Conservation (phyloP, 2,888 invertebrate species). For the Ferdinandea cuprea region DNA sequence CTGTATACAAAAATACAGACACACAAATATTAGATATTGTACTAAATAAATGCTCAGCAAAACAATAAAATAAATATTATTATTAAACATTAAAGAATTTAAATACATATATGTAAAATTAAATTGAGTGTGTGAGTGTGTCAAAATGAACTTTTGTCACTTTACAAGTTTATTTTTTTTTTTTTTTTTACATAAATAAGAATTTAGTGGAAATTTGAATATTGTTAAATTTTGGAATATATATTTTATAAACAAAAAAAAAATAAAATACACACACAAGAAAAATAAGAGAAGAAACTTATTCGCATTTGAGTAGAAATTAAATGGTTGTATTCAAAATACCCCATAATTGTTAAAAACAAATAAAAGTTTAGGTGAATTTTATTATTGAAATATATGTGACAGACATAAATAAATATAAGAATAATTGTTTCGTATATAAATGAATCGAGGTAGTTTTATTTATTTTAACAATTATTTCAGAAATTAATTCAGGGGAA, state of each 20-base stretch:
- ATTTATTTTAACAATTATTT: constrained; percentile 29
- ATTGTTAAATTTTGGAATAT: constrained; percentile 70
- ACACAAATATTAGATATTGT: constrained; percentile 14
- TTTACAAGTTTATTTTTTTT: constrained; percentile 45
- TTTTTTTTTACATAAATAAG: constrained; percentile 25
- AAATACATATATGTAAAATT: too few species aligned
- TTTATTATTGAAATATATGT: constrained; percentile 53
- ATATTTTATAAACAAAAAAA: constrained; percentile 59
- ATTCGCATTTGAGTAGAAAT: constrained; percentile 40
- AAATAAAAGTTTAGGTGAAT: constrained; percentile 40
- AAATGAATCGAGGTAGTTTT: constrained; percentile 29
- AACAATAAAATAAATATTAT: constrained; percentile 4
- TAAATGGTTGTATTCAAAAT: constrained; percentile 67
- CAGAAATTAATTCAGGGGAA: constrained; percentile 15
- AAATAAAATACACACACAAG: not conserved
- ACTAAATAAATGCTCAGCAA: constrained; percentile 48
- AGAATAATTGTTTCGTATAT: constrained; percentile 44
- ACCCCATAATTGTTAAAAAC: constrained; percentile 48
- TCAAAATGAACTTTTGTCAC: constrained; percentile 35
- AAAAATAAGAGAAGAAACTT: constrained; percentile 13
- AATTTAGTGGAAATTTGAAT: constrained; percentile 47
- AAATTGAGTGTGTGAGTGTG: constrained; percentile 40
- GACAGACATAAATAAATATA: constrained; percentile 47
- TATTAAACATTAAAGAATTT: constrained; percentile 21
- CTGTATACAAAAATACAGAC: constrained; percentile 6